phyloP scores from a whole-genome alignment of 2,888 invertebrate genomes.

The Drosophila longiperda region DNA sequence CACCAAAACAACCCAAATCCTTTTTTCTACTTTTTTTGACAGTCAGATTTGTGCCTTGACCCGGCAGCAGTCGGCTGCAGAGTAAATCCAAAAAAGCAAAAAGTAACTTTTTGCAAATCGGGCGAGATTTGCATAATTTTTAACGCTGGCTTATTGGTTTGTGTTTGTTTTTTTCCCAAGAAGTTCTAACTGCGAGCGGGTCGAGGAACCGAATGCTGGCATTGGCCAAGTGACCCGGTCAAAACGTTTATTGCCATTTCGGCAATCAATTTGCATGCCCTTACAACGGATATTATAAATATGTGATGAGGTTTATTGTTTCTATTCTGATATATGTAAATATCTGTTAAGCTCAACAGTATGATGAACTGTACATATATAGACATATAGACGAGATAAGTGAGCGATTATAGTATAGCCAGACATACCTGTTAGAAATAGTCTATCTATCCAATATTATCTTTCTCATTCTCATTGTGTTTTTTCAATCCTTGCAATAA shows the following conservation, averaged over 20 bases:
- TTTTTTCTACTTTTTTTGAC: slow-evolving; percentile 60
- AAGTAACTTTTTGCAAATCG: slow-evolving; percentile 67
- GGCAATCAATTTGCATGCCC: slow-evolving; percentile 13
- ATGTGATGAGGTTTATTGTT: not conserved
- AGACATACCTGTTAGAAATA: not conserved
- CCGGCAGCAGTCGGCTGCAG: slow-evolving; percentile 21
- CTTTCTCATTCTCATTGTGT: not conserved
- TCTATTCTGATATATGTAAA: not conserved
- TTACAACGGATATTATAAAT: slow-evolving; percentile 4
- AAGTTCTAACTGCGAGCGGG: slow-evolving; percentile 10
- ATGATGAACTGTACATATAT: not conserved
- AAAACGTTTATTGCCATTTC: slow-evolving; percentile 60
- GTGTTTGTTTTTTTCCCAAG: slow-evolving; percentile 55
- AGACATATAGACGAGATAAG: not conserved
- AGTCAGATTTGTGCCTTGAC: slow-evolving; percentile 67
- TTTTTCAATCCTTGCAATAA: not conserved
- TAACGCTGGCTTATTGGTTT: slow-evolving; percentile 72
- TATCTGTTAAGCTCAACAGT: not conserved
- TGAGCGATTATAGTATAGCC: rapidly evolving
- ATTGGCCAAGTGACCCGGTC: slow-evolving; percentile 60
- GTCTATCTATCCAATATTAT: not conserved
- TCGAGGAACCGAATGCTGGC: slow-evolving; percentile 27
- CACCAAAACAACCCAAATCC: slow-evolving; percentile 54
- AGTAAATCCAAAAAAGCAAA: slow-evolving; percentile 8
- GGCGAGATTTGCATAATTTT: slow-evolving; percentile 71